phyloP scores from a whole-genome alignment of 2,797 vertebrate species.

The Hemibagrus guttatus region DNA sequence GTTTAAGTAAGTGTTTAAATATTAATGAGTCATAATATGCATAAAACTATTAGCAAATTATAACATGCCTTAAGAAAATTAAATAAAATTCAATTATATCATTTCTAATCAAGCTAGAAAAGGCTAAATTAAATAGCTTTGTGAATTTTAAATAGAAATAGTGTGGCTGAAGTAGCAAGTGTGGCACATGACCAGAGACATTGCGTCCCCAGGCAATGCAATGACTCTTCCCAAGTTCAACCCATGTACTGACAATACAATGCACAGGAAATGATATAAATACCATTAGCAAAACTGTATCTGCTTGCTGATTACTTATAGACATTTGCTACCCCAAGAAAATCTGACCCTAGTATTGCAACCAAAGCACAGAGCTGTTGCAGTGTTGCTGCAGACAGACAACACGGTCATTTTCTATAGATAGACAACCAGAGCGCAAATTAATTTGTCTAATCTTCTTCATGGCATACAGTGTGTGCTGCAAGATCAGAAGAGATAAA shows the following conservation, averaged over 20 bases:
- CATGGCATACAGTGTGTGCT: not conserved
- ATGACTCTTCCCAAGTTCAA: not conserved
- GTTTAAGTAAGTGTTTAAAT: not conserved
- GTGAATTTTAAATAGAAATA: not conserved
- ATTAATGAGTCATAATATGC: too few species aligned
- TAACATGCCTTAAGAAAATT: not conserved
- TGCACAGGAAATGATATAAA: not conserved
- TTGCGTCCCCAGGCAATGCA: not conserved
- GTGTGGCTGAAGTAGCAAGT: not conserved
- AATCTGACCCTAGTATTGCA: conserved; percentile 1
- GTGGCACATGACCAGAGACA: not conserved
- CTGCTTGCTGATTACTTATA: not conserved
- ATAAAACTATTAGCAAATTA: not conserved
- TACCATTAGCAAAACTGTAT: conserved; percentile 2
- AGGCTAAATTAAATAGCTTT: not conserved
- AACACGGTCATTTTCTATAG: not conserved
- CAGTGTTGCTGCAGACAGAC: not conserved
- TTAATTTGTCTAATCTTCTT: not conserved
- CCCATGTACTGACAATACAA: not conserved
- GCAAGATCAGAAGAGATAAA: not conserved
- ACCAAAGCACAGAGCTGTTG: not conserved
- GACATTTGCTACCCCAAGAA: not conserved
- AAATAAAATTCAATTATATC: too few species aligned
- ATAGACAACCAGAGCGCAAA: not conserved
- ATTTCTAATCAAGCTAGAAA: not conserved